A percentile compares a stretch with the other conserved stretches of the same genome.
Conservation (phyloP, 1,140 invertebrate species). For the Procambarus virginalis region DNA sequence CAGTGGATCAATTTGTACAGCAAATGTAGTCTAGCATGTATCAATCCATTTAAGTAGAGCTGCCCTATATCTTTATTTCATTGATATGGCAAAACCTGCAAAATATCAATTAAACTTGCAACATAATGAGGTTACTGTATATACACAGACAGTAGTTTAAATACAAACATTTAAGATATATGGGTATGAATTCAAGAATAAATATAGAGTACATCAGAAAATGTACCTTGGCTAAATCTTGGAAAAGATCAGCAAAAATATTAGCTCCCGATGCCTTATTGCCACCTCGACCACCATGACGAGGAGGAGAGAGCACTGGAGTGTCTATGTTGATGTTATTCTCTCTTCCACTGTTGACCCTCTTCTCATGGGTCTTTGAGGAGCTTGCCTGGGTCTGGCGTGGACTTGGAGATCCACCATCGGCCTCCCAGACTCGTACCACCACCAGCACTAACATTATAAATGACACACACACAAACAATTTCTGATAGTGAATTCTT, state of each 20-base stretch:
- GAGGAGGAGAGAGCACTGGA: conserved; percentile 28
- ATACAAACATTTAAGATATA: no score
- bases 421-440: conserved; percentile 50
- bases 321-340: conserved; percentile 58
- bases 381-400: background rate
- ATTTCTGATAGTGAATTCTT: conserved; percentile 57
- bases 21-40: no score
- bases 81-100: no score
- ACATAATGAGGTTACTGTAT: no score
- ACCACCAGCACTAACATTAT: conserved; percentile 53
- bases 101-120: no score
- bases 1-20: no score
- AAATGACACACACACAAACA: conserved; percentile 59
- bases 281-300: background rate
- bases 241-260: conserved; percentile 47
- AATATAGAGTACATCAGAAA: background rate
- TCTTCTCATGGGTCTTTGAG: conserved; percentile 8
- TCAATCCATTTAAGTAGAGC: no score
- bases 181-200: no score
- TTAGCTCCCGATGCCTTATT: conserved; percentile 15
- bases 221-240: conserved; percentile 51
- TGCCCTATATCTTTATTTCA: no score
- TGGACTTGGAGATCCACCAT: background rate
- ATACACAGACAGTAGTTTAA: no score
- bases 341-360: background rate